Evolutionary conservation across 2,797 vertebrate species (phyloP).

Genomic region (Lemur catta): DNA sequence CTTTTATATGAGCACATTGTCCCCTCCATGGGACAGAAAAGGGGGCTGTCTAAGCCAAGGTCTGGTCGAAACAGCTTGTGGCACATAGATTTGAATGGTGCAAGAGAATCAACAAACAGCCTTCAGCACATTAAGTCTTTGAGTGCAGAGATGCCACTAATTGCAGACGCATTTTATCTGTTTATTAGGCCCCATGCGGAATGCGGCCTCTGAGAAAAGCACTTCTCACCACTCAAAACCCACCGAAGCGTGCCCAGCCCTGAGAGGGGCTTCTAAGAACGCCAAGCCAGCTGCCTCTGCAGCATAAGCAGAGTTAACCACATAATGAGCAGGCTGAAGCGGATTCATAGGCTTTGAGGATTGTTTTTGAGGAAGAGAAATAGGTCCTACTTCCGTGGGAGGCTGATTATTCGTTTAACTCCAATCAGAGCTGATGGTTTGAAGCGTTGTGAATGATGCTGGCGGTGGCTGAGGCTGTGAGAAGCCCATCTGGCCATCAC

Average conservation of each 20-base stretch:
- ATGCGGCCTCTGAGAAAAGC: conserved; percentile 23
- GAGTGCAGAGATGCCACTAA: background rate
- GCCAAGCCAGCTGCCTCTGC: background rate
- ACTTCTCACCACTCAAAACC: conserved; percentile 31
- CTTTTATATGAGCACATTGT: background rate
- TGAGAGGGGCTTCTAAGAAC: conserved; percentile 6
- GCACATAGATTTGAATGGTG: background rate
- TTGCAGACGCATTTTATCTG: background rate
- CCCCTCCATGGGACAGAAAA: background rate
- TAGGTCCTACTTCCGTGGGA: background rate
- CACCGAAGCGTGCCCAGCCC: background rate
- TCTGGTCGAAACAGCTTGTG: background rate
- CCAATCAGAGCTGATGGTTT: background rate
- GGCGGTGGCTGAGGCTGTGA: background rate
- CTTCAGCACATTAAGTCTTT: background rate
- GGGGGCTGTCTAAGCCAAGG: background rate
- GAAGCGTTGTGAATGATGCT: background rate
- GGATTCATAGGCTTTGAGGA: background rate
- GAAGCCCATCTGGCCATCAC: background rate
- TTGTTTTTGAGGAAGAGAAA: conserved; percentile 10
- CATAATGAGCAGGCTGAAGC: background rate
- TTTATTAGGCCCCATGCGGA: background rate
- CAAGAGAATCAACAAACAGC: background rate
- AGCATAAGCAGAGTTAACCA: background rate
- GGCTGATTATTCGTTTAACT: background rate